Evolutionary conservation across 2,797 vertebrate genomes (phyloP).

Genomic region (Orestias chungarensis): DNA sequence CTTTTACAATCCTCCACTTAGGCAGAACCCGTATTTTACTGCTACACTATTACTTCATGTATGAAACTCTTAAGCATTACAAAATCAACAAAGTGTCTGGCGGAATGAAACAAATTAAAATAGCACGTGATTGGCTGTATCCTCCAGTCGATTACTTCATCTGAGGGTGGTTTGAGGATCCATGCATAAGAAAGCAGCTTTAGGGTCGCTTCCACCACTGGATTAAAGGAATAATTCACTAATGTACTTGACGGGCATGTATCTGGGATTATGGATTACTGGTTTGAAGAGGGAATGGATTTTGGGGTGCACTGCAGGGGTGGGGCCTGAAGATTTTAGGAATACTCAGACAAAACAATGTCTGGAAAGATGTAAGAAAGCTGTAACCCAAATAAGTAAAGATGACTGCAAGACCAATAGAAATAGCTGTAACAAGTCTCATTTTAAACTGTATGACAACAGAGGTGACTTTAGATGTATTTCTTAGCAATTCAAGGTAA

Average conservation of each 20-base stretch:
- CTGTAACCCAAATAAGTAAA: conserved; percentile 15
- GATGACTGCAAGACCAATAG: background rate
- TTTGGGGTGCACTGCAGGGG: conserved; percentile 32
- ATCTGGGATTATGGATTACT: conserved; percentile 75
- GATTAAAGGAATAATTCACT: conserved; percentile 79
- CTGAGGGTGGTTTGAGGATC: conserved; percentile 33
- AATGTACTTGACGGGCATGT: conserved; percentile 70
- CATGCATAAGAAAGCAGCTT: conserved; percentile 56
- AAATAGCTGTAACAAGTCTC: background rate
- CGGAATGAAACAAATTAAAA: conserved; percentile 54
- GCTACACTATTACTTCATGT: conserved; percentile 18
- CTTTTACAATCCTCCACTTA: background rate
- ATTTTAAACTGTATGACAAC: background rate
- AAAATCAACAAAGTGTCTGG: conserved; percentile 22
- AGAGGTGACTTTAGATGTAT: background rate
- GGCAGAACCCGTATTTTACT: background rate
- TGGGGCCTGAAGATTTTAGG: conserved; percentile 26
- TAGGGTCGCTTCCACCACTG: conserved; percentile 34
- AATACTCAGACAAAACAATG: conserved; percentile 32
- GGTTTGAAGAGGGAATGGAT: conserved; percentile 39
- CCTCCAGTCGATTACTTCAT: conserved; percentile 54
- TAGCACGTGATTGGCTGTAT: conserved; percentile 49
- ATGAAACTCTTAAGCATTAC: background rate
- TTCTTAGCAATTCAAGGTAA: background rate
- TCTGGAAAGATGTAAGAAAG: conserved; percentile 19